Evolutionary conservation across 2,797 vertebrate genomes (phyloP).

Genomic region (Trachurus trachurus): DNA sequence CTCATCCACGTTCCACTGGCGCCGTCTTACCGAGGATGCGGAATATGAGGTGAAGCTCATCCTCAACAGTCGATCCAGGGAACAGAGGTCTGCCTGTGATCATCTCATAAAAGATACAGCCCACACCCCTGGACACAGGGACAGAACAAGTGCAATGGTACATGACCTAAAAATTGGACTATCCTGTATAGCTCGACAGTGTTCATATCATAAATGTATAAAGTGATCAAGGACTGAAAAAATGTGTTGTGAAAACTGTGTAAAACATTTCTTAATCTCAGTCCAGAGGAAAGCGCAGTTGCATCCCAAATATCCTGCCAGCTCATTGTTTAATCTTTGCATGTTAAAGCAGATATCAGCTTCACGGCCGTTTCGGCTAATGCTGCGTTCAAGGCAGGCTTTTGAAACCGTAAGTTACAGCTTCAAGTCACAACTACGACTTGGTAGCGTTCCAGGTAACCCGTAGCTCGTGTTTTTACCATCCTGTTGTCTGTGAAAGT

Average conservation of each 20-base stretch:
- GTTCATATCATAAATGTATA: not conserved
- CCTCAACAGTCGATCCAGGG: conserved; percentile 89
- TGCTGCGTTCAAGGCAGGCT: no score
- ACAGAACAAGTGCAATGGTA: not conserved
- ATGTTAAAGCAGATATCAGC: no score
- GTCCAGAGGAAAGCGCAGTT: not conserved
- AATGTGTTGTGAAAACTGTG: not conserved
- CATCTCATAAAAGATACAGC: conserved; percentile 91
- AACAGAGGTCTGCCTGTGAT: conserved; percentile 88
- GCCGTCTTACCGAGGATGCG: conserved; percentile 85
- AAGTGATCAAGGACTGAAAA: not conserved
- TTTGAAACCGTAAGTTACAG: no score
- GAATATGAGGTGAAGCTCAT: conserved; percentile 89
- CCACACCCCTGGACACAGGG: conserved; percentile 84
- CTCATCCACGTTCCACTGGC: not conserved
- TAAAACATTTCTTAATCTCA: not conserved
- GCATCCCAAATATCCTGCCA: not conserved
- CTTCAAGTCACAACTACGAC: no score
- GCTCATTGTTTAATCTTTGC: not conserved
- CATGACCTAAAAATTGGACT: not conserved
- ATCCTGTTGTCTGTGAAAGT: no score
- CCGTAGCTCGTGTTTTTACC: no score
- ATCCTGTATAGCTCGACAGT: not conserved
- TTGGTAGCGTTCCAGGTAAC: no score
- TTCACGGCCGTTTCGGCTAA: no score